These are phyloP conservation scores for Schizaphis graminum DNA, from an alignment of 2,888 invertebrate genomes.

Conservation along the genomic window DNA sequence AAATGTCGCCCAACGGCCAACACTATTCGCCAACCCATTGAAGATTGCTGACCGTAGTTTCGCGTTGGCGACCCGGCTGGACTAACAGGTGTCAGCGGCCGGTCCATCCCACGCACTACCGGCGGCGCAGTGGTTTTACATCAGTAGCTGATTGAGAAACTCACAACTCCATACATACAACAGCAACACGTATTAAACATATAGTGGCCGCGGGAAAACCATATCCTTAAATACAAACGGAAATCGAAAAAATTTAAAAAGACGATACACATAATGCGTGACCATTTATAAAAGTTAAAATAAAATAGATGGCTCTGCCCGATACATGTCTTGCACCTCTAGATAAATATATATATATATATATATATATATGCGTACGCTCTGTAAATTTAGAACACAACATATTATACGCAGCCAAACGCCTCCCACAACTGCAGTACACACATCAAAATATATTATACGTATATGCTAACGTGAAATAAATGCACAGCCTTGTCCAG, in stretches of 20 bases:
- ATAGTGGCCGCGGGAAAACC: neutral
- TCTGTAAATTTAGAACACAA: conserved; percentile 18
- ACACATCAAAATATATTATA: conserved; percentile 21
- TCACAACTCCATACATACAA: neutral
- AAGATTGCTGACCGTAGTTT: neutral
- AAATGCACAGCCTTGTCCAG: conserved; percentile 60
- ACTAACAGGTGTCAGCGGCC: neutral
- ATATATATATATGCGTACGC: neutral
- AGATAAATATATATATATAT: neutral
- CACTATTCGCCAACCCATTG: neutral
- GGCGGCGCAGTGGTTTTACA: neutral
- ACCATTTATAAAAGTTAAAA: neutral
- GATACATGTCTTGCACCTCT: neutral
- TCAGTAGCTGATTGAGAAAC: neutral
- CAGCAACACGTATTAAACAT: neutral
- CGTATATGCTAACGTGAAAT: conserved; percentile 37
- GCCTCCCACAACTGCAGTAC: conserved; percentile 1
- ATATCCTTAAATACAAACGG: neutral
- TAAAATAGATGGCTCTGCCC: neutral
- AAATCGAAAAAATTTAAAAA: neutral
- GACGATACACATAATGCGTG: neutral
- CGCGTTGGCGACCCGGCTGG: neutral
- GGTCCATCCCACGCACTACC: neutral
- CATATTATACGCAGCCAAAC: neutral
- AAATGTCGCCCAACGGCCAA: neutral